A percentile compares a stretch with the other conserved stretches of the same genome.
Conservation (phyloP, 2,888 invertebrate genomes). For the Brenthis daphne region DNA sequence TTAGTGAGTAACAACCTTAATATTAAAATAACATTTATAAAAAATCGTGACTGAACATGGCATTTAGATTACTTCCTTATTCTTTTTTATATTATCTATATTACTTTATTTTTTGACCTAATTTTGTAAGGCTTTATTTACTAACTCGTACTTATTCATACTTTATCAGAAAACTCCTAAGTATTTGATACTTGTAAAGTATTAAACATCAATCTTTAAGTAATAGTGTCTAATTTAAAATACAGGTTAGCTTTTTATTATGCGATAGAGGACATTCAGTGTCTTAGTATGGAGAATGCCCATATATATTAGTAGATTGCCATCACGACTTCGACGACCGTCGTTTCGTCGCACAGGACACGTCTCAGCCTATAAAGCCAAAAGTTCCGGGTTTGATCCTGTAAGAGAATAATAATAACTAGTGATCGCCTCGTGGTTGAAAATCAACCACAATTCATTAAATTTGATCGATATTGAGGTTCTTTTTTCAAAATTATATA, state of each 20-base stretch:
- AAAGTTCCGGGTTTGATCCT: no score
- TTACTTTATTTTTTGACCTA: no score
- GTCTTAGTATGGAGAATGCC: conserved; percentile 19
- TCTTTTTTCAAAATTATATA: no score
- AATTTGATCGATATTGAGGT: no score
- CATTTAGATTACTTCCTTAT: conserved; percentile 9
- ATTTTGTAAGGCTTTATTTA: no score
- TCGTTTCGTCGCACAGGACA: not conserved
- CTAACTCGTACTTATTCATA: not conserved
- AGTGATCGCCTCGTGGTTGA: no score
- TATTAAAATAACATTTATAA: not conserved
- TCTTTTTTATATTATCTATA: no score
- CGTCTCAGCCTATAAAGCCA: no score
- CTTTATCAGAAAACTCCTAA: not conserved
- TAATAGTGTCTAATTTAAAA: conserved; percentile 3
- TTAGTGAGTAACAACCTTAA: not conserved
- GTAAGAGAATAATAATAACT: no score
- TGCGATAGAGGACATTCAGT: conserved; percentile 18
- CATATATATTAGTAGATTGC: conserved; percentile 24
- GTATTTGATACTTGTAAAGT: not conserved
- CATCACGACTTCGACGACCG: conserved; percentile 9
- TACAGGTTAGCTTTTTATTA: conserved; percentile 16
- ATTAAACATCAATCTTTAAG: not conserved
- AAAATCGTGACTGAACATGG: conserved; percentile 7
- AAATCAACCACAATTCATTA: no score